These are phyloP conservation scores for Azemiops feae DNA, from an alignment of 2,113 vertebrate species.

Conservation along the genomic window DNA sequence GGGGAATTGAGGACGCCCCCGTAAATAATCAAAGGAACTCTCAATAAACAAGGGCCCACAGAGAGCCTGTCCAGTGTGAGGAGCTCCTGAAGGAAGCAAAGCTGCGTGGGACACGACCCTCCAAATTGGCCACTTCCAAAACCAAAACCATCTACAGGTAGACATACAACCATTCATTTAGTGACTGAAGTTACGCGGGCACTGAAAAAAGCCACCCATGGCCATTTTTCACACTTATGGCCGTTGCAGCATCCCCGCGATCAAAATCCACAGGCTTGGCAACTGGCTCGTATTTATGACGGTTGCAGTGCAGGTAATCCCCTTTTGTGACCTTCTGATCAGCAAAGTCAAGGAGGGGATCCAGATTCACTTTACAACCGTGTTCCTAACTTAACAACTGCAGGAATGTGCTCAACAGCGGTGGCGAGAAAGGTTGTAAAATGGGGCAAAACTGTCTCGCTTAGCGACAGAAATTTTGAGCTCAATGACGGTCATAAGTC, in stretches of 20 bases:
- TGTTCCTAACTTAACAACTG: too few relatives aligned
- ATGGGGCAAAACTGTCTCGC: too few relatives aligned
- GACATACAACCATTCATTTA: not conserved
- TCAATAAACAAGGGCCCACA: not conserved
- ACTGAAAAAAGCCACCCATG: not conserved
- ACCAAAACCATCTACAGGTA: not conserved
- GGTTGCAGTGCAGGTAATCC: not conserved
- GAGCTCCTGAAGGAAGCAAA: not conserved
- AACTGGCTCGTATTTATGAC: not conserved
- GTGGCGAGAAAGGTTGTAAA: too few relatives aligned
- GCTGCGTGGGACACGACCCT: not conserved
- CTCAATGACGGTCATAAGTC: not conserved
- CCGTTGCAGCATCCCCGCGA: rapidly evolving
- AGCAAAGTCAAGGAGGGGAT: not conserved
- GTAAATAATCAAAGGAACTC: not conserved
- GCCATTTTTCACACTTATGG: not conserved
- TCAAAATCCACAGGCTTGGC: not conserved
- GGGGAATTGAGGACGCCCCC: not conserved
- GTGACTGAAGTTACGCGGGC: not conserved
- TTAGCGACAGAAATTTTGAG: not conserved
- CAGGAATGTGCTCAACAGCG: too few relatives aligned
- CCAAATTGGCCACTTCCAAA: too few relatives aligned
- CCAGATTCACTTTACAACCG: too few relatives aligned
- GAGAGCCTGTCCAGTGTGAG: not conserved
- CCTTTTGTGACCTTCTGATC: not conserved